phyloP scores from a whole-genome alignment of 2,888 invertebrate species.

The Syritta pipiens region DNA sequence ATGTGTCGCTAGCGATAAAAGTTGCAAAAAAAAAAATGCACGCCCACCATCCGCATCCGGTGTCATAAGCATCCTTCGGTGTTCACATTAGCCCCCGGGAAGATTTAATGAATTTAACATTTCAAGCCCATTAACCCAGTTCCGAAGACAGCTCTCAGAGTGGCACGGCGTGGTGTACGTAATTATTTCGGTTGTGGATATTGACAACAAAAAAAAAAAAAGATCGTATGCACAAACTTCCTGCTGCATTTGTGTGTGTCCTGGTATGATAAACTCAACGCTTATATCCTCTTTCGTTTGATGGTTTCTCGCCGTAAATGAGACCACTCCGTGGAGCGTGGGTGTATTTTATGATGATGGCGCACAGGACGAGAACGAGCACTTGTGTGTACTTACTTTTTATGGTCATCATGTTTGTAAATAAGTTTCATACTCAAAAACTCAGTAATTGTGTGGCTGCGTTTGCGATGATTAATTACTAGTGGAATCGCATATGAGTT shows the following conservation, averaged over 20 bases:
- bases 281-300: neutral
- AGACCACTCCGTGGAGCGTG: neutral
- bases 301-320: neutral
- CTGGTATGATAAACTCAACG: neutral
- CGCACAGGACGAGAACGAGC: neutral
- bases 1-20: too few relatives aligned
- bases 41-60: too few relatives aligned
- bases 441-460: neutral
- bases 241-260: too few relatives aligned
- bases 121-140: constrained; percentile 46
- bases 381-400: constrained; percentile 10
- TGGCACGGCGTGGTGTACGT: neutral
- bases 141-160: neutral
- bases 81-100: constrained; percentile 18
- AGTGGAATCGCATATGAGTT: neutral
- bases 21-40: too few relatives aligned
- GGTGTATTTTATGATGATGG: neutral
- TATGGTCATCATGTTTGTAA: neutral
- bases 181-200: constrained; percentile 9
- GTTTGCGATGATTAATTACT: constrained; percentile 19
- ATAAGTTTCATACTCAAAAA: neutral
- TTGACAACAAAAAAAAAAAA: too few relatives aligned
- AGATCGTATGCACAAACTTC: neutral
- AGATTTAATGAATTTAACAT: constrained; percentile 37
- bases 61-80: neutral